Evolutionary conservation across 2,888 invertebrate genomes (phyloP).

Genomic region (Cetonia aurata): DNA sequence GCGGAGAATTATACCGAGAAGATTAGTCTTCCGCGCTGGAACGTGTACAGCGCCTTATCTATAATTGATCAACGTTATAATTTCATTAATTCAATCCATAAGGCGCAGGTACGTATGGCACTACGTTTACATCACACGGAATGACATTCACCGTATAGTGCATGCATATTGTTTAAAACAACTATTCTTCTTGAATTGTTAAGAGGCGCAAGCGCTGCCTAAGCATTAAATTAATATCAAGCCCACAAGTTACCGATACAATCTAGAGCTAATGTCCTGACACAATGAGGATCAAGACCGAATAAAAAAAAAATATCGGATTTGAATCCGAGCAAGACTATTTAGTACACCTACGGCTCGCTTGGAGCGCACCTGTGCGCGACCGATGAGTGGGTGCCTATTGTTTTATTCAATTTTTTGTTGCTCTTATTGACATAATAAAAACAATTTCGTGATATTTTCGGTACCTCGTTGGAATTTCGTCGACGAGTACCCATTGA

Average conservation of each 20-base stretch:
- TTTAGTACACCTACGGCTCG: slow-evolving; percentile 66
- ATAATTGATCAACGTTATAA: slow-evolving; percentile 41
- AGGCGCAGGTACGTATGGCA: background rate
- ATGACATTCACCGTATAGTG: slow-evolving; percentile 47
- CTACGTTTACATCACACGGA: slow-evolving; percentile 40
- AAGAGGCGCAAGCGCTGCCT: slow-evolving; percentile 58
- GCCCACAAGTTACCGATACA: slow-evolving; percentile 62
- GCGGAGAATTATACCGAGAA: slow-evolving; percentile 12
- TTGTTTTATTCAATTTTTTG: slow-evolving; percentile 58
- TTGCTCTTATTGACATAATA: slow-evolving; percentile 55
- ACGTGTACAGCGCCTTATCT: slow-evolving; percentile 24
- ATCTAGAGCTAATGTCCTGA: slow-evolving; percentile 66
- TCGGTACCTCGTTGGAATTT: slow-evolving; percentile 41
- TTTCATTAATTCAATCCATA: slow-evolving; percentile 38
- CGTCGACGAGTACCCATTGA: slow-evolving; percentile 22
- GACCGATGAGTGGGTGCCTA: slow-evolving; percentile 58
- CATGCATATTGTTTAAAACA: slow-evolving; percentile 50
- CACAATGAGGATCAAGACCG: slow-evolving; percentile 65
- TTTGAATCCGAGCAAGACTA: slow-evolving; percentile 66
- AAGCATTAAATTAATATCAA: slow-evolving; percentile 65
- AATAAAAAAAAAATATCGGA: slow-evolving; percentile 62
- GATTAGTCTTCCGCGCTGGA: slow-evolving; percentile 26
- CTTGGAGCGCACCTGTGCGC: slow-evolving; percentile 61
- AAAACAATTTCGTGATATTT: slow-evolving; percentile 55
- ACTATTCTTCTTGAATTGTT: slow-evolving; percentile 52